Evolutionary conservation across 2,888 invertebrate genomes (phyloP), one percentile per base, ranked within the genome.

Genomic region (Nephrotoma flavescens): DNA sequence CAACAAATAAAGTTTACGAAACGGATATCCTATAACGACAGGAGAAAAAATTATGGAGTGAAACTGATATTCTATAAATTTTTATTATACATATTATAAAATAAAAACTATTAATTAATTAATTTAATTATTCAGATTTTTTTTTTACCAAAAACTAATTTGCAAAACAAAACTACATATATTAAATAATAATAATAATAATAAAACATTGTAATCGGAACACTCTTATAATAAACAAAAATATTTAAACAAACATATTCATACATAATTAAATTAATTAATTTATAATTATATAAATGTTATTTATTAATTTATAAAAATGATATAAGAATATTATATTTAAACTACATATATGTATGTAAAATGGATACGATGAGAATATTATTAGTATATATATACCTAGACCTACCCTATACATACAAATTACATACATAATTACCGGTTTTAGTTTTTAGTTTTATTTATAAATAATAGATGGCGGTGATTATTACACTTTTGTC

Each of bases 21-120:
- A 97, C 97, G 89, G 97, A 97, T 92, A 97, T 97, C 93, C 96
- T 97, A 94, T 97, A 96, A 96, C 95, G 90, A 89, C 91, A 91
- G 89, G 90, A 89, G 88, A 90, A 87, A 87, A 84, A 90, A 88
- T 88, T 89, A 88, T 91, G 91, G 91, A 90, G 89, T 88, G 91
- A 91, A 89, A 91, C 91, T 5, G 90, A 91, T 88, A 90, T 91
- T 88, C 42, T 84, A 84, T 84, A 42, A 42, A 84, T 42, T 84
- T 9, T 84, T 84, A 71, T 31, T 71, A 71, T 52, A 52, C 5
- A 52, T 31, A 31, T 52, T 15, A 52, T 52, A 52, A 7, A 71
- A 15, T 71, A 71, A 71, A 44, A 71, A 71, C 71, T 71, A 71
- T 71, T 71, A 71, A 71, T 71, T 71, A 52, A 52, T 52, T 52